Evolutionary conservation across 2,113 vertebrate genomes (phyloP).

Genomic region (Corythoichthys haematopterus): DNA sequence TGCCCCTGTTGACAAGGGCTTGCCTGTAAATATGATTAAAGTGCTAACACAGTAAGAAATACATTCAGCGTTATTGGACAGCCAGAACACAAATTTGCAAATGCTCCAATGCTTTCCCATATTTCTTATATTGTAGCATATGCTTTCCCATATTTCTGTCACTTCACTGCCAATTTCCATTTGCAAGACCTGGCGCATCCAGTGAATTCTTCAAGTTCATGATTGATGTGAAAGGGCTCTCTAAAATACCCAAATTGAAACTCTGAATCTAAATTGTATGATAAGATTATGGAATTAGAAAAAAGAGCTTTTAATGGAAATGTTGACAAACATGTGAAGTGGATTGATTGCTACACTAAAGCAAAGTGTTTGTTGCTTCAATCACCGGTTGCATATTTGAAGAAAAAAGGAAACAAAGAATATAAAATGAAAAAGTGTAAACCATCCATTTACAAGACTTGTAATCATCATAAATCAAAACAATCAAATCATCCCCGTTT

Average conservation of each 20-base stretch:
- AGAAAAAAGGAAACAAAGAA: not conserved
- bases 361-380: not conserved
- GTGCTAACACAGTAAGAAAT: not conserved
- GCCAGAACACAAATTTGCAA: conserved; percentile 1
- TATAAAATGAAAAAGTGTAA: not conserved
- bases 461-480: not conserved
- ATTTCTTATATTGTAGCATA: conserved; percentile 7
- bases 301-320: not conserved
- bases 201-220: conserved; percentile 6
- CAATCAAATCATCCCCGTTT: not conserved
- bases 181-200: not conserved
- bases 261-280: not conserved
- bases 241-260: not conserved
- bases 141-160: not conserved
- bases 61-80: not conserved
- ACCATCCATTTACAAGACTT: not conserved
- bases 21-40: conserved; percentile 16
- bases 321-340: not conserved
- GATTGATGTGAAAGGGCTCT: conserved; percentile 1
- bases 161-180: not conserved
- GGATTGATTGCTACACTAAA: not conserved
- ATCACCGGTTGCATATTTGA: not conserved
- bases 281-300: not conserved
- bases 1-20: conserved; percentile 18
- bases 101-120: not conserved